phyloP scores from a whole-genome alignment of 2,888 invertebrate genomes.

The Drosophila paramelanica region DNA sequence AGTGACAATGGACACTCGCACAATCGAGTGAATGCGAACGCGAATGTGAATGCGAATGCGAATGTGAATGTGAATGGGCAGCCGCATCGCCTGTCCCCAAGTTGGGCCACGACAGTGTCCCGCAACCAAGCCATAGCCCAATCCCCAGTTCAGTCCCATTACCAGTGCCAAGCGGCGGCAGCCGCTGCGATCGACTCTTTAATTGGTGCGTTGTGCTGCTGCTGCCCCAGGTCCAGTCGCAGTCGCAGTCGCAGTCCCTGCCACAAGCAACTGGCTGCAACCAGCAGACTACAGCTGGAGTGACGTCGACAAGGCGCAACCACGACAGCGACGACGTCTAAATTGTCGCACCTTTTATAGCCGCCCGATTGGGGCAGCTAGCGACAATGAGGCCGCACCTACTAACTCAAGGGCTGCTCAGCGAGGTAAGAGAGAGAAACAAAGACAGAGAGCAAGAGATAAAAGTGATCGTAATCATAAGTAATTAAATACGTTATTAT shows the following conservation, averaged over 20 bases:
- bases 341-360: constrained; percentile 75
- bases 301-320: constrained; percentile 60
- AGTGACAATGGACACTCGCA: constrained; percentile 70
- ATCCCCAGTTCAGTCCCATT: constrained; percentile 7
- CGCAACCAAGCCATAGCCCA: not conserved
- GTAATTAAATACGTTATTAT: too few species aligned
- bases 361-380: constrained; percentile 18
- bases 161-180: constrained; percentile 9
- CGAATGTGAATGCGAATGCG: constrained; percentile 31
- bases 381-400: constrained; percentile 29
- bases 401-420: constrained; percentile 14
- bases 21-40: constrained; percentile 43
- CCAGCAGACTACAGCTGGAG: constrained; percentile 27
- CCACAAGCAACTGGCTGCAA: constrained; percentile 7
- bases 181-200: constrained; percentile 49
- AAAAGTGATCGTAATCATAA: not conserved
- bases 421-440: not conserved
- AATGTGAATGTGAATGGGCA: constrained; percentile 43
- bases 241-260: too few species aligned
- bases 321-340: constrained; percentile 60
- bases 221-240: not conserved
- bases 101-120: constrained; percentile 34
- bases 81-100: constrained; percentile 33
- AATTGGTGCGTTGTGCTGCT: constrained; percentile 49
- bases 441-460: not conserved